Evolutionary conservation across 2,888 invertebrate genomes (phyloP).

Genomic region (Hoplodrina blanda): DNA sequence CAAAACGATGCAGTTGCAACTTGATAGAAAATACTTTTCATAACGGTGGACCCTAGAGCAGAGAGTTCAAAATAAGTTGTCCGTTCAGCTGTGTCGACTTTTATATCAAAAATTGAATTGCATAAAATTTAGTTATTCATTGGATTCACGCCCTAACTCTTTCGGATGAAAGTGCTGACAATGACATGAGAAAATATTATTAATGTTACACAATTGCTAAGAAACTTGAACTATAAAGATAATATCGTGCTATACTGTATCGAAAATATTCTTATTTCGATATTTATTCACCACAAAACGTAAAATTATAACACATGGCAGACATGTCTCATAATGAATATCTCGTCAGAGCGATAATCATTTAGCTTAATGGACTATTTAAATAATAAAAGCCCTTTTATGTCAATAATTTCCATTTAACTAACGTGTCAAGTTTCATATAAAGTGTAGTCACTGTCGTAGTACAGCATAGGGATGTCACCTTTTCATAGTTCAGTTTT

Average conservation of each 20-base stretch:
- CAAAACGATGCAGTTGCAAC: slow-evolving; percentile 52
- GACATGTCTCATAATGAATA: slow-evolving; percentile 48
- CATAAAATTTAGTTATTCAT: slow-evolving; percentile 68
- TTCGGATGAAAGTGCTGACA: slow-evolving; percentile 31
- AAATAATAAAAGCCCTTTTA: slow-evolving; percentile 65
- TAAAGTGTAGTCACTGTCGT: slow-evolving; percentile 56
- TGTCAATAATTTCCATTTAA: slow-evolving; percentile 67
- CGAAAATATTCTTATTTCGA: slow-evolving; percentile 8
- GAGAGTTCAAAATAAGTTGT: slow-evolving; percentile 58
- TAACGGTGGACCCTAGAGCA: slow-evolving; percentile 52
- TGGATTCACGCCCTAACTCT: slow-evolving; percentile 50
- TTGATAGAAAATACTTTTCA: slow-evolving; percentile 55
- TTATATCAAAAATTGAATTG: slow-evolving; percentile 60
- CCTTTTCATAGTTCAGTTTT: background rate
- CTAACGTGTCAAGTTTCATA: slow-evolving; percentile 65
- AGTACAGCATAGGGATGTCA: slow-evolving; percentile 58
- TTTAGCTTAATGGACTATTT: slow-evolving; percentile 70
- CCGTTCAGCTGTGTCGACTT: slow-evolving; percentile 50
- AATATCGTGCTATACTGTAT: background rate
- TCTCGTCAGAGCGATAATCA: slow-evolving; percentile 56
- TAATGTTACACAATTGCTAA: slow-evolving; percentile 25
- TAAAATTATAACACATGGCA: slow-evolving; percentile 57
- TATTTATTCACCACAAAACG: slow-evolving; percentile 15
- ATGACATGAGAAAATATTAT: slow-evolving; percentile 10
- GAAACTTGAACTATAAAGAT: slow-evolving; percentile 1